These are phyloP conservation scores for Lochmaea capreae DNA, from an alignment of 2,888 invertebrate genomes.

Conservation along the genomic window DNA sequence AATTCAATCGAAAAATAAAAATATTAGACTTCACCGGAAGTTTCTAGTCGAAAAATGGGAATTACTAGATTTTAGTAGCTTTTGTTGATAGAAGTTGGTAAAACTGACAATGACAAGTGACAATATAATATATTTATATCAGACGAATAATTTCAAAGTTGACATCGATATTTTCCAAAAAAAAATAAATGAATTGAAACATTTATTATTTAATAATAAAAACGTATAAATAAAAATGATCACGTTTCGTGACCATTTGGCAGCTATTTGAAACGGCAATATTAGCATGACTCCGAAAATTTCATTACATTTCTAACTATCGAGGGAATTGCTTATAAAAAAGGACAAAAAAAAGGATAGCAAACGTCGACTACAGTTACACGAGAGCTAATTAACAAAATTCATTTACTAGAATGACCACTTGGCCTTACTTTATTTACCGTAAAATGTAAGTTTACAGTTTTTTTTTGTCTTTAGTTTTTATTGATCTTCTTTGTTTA, in stretches of 20 bases:
- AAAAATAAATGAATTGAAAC: no score
- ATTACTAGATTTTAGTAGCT: no score
- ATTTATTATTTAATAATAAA: no score
- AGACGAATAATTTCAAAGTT: no score
- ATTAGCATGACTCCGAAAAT: conserved; percentile 28
- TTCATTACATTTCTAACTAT: conserved; percentile 27
- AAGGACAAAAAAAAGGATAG: conserved; percentile 15
- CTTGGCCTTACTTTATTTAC: conserved; percentile 17
- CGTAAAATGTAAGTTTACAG: conserved; percentile 6
- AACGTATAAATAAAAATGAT: no score
- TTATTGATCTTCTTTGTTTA: neutral
- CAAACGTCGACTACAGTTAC: conserved; percentile 15
- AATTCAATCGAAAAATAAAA: no score
- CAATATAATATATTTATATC: no score
- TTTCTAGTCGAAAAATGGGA: no score
- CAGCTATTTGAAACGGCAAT: conserved; percentile 13
- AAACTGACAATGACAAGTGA: no score
- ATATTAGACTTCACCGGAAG: no score
- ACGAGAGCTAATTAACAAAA: conserved; percentile 25
- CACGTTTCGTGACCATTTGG: conserved; percentile 24
- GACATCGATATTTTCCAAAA: no score
- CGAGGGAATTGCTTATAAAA: conserved; percentile 22
- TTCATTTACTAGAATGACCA: conserved; percentile 13
- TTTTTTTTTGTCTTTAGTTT: neutral
- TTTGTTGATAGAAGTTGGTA: no score